These are phyloP conservation scores for Rhineura floridana DNA, from an alignment of 2,113 vertebrate species.

Conservation along the genomic window DNA sequence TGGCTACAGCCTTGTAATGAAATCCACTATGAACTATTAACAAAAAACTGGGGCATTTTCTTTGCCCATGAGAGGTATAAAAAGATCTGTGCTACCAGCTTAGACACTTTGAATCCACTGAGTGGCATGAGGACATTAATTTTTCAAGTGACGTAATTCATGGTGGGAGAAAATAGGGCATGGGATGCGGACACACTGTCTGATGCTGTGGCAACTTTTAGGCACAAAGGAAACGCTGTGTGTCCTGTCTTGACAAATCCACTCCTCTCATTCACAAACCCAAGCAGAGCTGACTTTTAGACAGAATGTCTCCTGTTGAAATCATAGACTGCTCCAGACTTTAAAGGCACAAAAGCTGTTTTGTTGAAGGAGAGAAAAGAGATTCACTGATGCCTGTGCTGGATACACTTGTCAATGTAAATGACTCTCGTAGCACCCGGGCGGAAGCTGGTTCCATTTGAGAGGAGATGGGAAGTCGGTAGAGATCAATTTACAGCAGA, in stretches of 20 bases:
- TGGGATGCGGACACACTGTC: not conserved
- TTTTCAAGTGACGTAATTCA: conserved; percentile 39
- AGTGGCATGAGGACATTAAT: conserved; percentile 5
- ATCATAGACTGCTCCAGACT: not conserved
- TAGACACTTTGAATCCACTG: not conserved
- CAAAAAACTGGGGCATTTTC: not conserved
- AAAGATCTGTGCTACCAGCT: not conserved
- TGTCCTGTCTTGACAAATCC: not conserved
- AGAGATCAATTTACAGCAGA: not conserved
- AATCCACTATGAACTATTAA: not conserved
- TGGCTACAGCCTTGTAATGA: not conserved
- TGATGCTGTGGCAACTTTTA: conserved; percentile 25
- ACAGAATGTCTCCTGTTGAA: conserved; percentile 1
- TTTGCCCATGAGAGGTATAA: fast-evolving
- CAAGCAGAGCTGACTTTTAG: conserved; percentile 15
- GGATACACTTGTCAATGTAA: conserved; percentile 14
- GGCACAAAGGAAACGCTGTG: conserved; percentile 14
- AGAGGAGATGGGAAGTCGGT: not conserved
- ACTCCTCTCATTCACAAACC: conserved; percentile 9
- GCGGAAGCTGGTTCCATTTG: conserved; percentile 24
- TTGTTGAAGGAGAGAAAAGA: not conserved
- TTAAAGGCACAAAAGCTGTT: conserved; percentile 1
- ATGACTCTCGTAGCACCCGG: not conserved
- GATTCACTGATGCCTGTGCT: conserved; percentile 12
- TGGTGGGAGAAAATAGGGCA: not conserved